Evolutionary conservation across 2,797 vertebrate genomes (phyloP).

Genomic region (Anableps anableps): DNA sequence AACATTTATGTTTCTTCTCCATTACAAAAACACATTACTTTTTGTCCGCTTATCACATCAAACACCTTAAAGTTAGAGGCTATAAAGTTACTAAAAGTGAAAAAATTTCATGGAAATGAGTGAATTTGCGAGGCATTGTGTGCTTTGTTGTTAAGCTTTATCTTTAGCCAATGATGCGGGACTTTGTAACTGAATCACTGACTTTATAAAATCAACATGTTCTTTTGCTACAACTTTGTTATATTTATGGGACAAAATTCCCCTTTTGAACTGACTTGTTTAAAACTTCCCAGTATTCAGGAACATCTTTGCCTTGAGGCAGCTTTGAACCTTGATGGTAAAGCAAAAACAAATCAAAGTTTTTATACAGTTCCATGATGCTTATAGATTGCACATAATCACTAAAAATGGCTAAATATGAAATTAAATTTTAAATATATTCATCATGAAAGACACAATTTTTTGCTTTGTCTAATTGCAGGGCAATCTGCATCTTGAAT

Average conservation of each 20-base stretch:
- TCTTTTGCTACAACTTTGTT: neutral
- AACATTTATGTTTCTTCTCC: neutral
- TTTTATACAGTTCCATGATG: neutral
- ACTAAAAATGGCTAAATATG: neutral
- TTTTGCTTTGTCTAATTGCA: neutral
- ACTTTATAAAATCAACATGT: neutral
- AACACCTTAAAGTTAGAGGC: neutral
- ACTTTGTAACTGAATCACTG: neutral
- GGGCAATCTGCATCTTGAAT: neutral
- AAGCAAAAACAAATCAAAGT: slow-evolving; percentile 2
- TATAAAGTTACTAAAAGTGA: neutral
- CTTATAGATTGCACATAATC: neutral
- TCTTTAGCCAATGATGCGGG: neutral
- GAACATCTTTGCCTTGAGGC: slow-evolving; percentile 14
- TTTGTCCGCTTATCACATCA: neutral
- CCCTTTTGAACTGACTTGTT: neutral
- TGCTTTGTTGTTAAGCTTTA: neutral
- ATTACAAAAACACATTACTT: neutral
- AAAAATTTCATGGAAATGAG: neutral
- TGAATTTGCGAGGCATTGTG: neutral
- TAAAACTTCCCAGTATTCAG: slow-evolving; percentile 4
- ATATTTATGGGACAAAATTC: neutral
- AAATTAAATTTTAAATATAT: neutral
- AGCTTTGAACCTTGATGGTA: slow-evolving; percentile 10
- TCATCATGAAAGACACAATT: neutral